Percentiles rank a stretch among this genome's conserved stretches.
phyloP scores from a whole-genome alignment of 1,140 invertebrate genomes.

The Drosophila orena region DNA sequence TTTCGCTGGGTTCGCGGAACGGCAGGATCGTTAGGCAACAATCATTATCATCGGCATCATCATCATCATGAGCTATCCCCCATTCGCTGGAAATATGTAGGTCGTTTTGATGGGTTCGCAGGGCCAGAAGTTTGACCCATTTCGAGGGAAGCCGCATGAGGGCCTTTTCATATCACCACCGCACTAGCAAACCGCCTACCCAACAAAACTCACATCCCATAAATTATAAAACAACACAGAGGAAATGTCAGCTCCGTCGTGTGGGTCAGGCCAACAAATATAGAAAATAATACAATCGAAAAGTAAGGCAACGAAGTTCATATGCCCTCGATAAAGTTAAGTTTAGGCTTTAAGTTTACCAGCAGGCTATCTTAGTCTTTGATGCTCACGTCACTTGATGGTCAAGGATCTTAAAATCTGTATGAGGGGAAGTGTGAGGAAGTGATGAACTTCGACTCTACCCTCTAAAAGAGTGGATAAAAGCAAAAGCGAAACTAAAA shows the following conservation, averaged over 20 bases:
- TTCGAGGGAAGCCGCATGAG: slow-evolving; percentile 58
- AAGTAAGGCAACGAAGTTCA: neutral
- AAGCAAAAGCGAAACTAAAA: neutral
- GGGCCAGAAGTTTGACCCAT: slow-evolving; percentile 48
- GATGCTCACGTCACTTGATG: no score
- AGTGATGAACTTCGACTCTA: neutral
- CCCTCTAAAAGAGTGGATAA: neutral
- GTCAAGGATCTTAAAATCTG: no score
- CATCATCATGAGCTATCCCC: slow-evolving; percentile 29
- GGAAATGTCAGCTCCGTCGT: slow-evolving; percentile 53
- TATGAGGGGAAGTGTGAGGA: no score
- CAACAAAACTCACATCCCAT: slow-evolving; percentile 41
- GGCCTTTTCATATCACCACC: slow-evolving; percentile 21
- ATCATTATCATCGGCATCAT: slow-evolving; percentile 5
- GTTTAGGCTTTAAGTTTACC: neutral
- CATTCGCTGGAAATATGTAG: slow-evolving; percentile 46
- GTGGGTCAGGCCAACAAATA: slow-evolving; percentile 64
- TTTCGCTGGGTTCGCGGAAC: slow-evolving; percentile 49
- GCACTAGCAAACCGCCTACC: slow-evolving; percentile 31
- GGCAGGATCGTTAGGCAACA: slow-evolving; percentile 43
- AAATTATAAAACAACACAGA: slow-evolving; percentile 54
- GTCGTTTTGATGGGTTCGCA: slow-evolving; percentile 33
- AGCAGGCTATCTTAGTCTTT: no score
- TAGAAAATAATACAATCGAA: slow-evolving; percentile 33
- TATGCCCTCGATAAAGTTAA: slow-evolving; percentile 5